phyloP scores from a whole-genome alignment of 2,888 invertebrate genomes.

The Hydropsyche betteni region DNA sequence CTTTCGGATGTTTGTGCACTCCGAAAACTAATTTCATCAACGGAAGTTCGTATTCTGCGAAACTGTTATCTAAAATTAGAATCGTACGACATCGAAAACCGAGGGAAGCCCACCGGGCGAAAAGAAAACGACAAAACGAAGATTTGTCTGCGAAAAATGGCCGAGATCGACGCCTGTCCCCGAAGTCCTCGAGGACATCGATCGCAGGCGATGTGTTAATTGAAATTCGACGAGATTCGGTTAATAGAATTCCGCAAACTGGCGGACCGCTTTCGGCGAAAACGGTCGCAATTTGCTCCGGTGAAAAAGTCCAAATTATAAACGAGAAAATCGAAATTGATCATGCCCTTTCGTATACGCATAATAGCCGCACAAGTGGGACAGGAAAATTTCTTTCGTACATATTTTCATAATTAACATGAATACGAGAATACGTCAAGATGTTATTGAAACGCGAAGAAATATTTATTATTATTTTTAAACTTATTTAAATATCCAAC shows the following conservation, averaged over 20 bases:
- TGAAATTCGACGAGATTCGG: constrained; percentile 21
- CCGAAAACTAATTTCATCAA: constrained; percentile 30
- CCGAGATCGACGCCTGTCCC: not conserved
- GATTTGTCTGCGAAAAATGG: not conserved
- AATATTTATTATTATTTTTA: no score
- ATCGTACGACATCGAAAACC: not conserved
- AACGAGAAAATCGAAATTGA: not conserved
- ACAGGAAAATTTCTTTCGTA: no score
- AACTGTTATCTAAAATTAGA: constrained; percentile 23
- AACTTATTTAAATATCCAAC: no score
- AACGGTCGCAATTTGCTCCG: not conserved
- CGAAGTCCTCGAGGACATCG: constrained; percentile 2
- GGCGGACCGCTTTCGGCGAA: not conserved
- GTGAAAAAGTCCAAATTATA: not conserved
- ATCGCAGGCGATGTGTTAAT: constrained; percentile 19
- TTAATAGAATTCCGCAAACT: constrained; percentile 18
- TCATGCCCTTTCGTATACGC: not conserved
- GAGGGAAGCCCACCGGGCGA: not conserved
- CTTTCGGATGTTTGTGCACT: constrained; percentile 1
- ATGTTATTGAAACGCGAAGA: no score
- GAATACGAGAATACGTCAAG: no score
- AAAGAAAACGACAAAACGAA: not conserved
- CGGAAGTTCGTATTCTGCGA: constrained; percentile 14
- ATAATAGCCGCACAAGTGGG: not conserved
- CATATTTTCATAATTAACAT: no score